phyloP scores from a whole-genome alignment of 2,888 invertebrate genomes.

The Nysson spinosus region DNA sequence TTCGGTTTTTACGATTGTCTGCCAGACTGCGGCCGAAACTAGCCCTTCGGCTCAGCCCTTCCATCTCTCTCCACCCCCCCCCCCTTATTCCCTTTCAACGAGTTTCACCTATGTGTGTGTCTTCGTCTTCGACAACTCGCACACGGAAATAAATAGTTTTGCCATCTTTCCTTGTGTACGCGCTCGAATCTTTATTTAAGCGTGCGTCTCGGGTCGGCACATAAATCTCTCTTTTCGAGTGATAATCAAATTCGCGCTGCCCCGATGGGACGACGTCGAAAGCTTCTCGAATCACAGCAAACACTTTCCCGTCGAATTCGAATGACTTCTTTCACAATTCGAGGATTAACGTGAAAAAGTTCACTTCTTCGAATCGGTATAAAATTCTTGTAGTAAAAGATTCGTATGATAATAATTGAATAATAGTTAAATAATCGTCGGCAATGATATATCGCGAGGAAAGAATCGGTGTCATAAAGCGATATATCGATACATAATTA shows the following conservation, averaged over 20 bases:
- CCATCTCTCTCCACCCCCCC: slow-evolving; percentile 5
- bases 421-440: too few species aligned
- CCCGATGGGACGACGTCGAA: neutral
- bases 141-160: too few species aligned
- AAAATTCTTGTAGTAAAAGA: too few species aligned
- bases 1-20: slow-evolving; percentile 77
- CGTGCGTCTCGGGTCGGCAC: neutral
- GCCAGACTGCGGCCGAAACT: slow-evolving; percentile 67
- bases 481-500: too few species aligned
- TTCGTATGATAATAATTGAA: too few species aligned
- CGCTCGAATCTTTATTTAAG: slow-evolving; percentile 10
- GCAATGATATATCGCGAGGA: too few species aligned
- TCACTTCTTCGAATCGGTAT: too few species aligned
- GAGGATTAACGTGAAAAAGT: too few species aligned
- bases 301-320: too few species aligned
- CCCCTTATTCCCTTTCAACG: neutral
- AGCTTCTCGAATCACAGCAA: too few species aligned
- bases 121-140: neutral
- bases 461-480: too few species aligned
- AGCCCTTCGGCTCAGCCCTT: slow-evolving; percentile 31
- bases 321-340: too few species aligned
- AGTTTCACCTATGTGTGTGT: neutral
- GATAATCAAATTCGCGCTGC: slow-evolving; percentile 58
- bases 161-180: neutral
- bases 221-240: slow-evolving; percentile 35